These are phyloP conservation scores for Hetaerina americana DNA, from an alignment of 1,140 invertebrate genomes.

Conservation along the genomic window DNA sequence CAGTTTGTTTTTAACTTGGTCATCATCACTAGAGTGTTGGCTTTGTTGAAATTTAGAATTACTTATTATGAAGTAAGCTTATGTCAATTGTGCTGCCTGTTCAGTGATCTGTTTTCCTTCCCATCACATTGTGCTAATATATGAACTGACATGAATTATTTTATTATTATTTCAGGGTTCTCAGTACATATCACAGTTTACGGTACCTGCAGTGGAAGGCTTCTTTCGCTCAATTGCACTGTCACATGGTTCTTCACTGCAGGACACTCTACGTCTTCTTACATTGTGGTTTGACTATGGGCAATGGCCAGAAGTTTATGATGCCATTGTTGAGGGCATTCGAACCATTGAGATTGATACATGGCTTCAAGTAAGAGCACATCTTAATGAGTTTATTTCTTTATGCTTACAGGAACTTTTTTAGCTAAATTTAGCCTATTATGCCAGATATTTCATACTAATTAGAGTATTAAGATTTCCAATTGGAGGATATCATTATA, in stretches of 20 bases:
- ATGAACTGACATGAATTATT: too few species aligned
- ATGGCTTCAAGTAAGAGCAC: constrained; percentile 89
- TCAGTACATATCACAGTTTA: constrained; percentile 56
- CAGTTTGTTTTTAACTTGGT: too few species aligned
- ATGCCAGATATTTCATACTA: too few species aligned
- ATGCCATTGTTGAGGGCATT: constrained; percentile 84
- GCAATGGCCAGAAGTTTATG: constrained; percentile 83
- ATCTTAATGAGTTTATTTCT: constrained; percentile 3
- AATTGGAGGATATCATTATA: too few species aligned
- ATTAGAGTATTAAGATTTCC: too few species aligned
- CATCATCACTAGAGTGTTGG: too few species aligned
- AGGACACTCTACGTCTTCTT: constrained; percentile 87
- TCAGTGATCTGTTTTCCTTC: too few species aligned
- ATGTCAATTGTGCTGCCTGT: too few species aligned
- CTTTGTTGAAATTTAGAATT: too few species aligned
- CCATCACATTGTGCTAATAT: too few species aligned
- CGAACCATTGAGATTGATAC: constrained; percentile 91
- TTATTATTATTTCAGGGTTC: constrained; percentile 14
- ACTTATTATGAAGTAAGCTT: too few species aligned
- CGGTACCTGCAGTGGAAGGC: constrained; percentile 86
- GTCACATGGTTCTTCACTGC: constrained; percentile 84
- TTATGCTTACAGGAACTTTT: background rate
- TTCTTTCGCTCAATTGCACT: constrained; percentile 93
- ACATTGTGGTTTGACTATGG: constrained; percentile 95
- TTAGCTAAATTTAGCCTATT: background rate